Base-by-base conservation (phyloP, 30 jellyfish, hydroid and myxozoan species). In the Hydra vulgaris region DNA sequence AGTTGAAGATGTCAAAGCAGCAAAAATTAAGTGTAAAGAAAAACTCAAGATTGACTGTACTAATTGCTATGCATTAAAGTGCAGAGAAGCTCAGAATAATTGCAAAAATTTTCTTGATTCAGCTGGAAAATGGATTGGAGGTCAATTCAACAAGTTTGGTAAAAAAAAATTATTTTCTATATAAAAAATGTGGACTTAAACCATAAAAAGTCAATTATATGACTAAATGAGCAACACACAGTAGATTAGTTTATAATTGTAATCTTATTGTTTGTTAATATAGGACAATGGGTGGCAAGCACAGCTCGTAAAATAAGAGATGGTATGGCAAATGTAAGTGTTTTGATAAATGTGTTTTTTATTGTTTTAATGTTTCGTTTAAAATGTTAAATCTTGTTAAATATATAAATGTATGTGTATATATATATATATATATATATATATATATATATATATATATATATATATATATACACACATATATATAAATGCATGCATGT, bases 61-160 rank as follows among this genome's bases (percentile, higher is more conserved):
- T 7, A 94, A 85, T 20, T 94, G 99, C 73, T 74, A 84, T 88
- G 73, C 90, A 7, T 84, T 94, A 84, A 94, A 94, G 74, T 94
- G 99, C 77, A 80, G 84, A 79, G 90, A 94, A 74, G 99, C 99
- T 5, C 95, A 94, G 79, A 76, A 94, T n/a, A 94, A 94, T 77
- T 94, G 99, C 85, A 94, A 94, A 85, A 96, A 96, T 72, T 94
- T 94, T 73, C 75, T 94, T 86, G 96, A 87, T 80, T 85, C 88
- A 76, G 99, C 99, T 23, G 99, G 99, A 18, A 94, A 94, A 78
- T 94, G 99, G 99, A 94, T 94, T 78, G 99, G 99, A 5, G 99
- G 99, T 3, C 95, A 80, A 21, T 76, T 94, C 84, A 87, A 87
- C 72, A 95, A 95, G 23, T 95, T 95, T 18, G 99, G 99, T 94